Conservation (phyloP, 2,113 vertebrate species). For the Microcebus jonahi region DNA sequence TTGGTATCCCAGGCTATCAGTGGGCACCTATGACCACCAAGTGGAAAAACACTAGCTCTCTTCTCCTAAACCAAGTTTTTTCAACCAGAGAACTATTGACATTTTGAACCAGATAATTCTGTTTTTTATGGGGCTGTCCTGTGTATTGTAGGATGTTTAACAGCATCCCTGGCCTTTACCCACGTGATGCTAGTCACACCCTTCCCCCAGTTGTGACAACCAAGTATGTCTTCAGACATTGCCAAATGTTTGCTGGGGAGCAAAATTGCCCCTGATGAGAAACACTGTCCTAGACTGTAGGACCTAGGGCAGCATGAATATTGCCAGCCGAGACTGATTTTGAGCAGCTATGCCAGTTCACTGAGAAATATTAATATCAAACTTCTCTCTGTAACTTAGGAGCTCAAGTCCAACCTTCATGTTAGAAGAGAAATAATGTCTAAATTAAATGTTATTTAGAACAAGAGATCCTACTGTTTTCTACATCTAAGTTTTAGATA, state of each 20-base stretch:
- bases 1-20: not conserved
- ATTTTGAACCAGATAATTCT: conserved; percentile 18
- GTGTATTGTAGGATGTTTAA: not conserved
- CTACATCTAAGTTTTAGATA: conserved; percentile 37
- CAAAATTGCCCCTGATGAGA: not conserved
- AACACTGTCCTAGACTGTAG: not conserved
- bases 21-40: not conserved
- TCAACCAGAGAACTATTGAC: not conserved
- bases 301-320: not conserved
- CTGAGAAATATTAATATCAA: not conserved
- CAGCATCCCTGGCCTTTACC: not conserved
- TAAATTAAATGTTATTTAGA: conserved; percentile 8
- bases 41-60: not conserved
- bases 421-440: not conserved
- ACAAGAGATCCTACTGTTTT: not conserved
- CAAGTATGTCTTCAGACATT: not conserved
- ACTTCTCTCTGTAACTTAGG: not conserved
- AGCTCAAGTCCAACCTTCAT: not conserved
- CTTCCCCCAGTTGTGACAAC: not conserved
- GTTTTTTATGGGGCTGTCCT: not conserved
- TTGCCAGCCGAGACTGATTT: not conserved
- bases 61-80: conserved; percentile 35
- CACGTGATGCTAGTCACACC: not conserved
- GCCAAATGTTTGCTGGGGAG: not conserved
- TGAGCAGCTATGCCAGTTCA: not conserved